A percentile compares a stretch with the other conserved stretches of the same genome.
These are phyloP conservation scores for Polylopha cassiicola DNA, from an alignment of 2,888 invertebrate genomes.

Conservation along the genomic window DNA sequence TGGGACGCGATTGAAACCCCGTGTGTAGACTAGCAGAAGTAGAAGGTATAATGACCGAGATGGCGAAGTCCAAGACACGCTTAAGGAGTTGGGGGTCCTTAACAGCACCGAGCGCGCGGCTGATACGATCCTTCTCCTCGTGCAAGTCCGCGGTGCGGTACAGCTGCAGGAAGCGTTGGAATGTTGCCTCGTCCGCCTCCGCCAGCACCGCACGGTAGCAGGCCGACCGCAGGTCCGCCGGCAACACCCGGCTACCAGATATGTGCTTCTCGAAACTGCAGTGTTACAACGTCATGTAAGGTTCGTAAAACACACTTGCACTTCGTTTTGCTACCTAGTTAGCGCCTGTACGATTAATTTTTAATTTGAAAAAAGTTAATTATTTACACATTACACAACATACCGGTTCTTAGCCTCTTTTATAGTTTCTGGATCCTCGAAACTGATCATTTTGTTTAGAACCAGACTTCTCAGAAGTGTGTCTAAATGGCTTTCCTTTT, in stretches of 20 bases:
- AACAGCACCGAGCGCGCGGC: constrained; percentile 89
- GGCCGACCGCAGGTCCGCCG: constrained; percentile 91
- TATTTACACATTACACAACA: constrained; percentile 32
- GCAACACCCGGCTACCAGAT: constrained; percentile 76
- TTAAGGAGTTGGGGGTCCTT: constrained; percentile 82
- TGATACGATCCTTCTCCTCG: constrained; percentile 95
- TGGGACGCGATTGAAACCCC: no score
- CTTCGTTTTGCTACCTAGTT: no score
- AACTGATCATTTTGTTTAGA: constrained; percentile 87
- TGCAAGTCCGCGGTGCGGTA: constrained; percentile 92
- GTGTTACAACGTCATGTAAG: no score
- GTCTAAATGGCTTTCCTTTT: constrained; percentile 90
- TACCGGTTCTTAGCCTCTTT: constrained; percentile 84
- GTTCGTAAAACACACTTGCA: no score
- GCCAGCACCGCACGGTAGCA: constrained; percentile 91
- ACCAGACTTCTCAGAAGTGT: constrained; percentile 91
- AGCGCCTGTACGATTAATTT: no score
- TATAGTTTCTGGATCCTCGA: constrained; percentile 87
- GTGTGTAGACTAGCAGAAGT: background rate
- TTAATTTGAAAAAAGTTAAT: no score
- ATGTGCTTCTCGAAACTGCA: constrained; percentile 81
- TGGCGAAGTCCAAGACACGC: constrained; percentile 87
- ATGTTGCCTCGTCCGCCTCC: constrained; percentile 82
- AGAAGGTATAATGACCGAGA: constrained; percentile 80
- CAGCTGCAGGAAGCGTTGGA: constrained; percentile 85